phyloP scores from a whole-genome alignment of 2,888 invertebrate genomes.

The Anaspis maculata region DNA sequence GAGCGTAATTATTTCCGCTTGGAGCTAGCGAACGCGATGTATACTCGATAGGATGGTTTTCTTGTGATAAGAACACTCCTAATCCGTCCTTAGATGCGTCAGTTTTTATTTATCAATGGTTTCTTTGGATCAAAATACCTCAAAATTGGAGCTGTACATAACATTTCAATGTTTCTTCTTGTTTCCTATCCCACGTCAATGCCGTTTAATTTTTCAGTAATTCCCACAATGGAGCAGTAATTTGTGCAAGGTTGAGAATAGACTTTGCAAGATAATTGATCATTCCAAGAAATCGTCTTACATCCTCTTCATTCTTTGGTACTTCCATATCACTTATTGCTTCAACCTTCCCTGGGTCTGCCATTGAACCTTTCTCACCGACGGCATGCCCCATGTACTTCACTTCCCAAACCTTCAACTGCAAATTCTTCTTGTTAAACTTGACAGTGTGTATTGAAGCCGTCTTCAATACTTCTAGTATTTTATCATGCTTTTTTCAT shows the following conservation, averaged over 20 bases:
- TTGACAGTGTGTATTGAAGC: slow-evolving; percentile 9
- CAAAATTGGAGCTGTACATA: neutral
- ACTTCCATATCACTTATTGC: slow-evolving; percentile 2
- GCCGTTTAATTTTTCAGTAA: slow-evolving; percentile 13
- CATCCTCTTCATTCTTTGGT: slow-evolving; percentile 7
- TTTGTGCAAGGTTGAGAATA: slow-evolving; percentile 11
- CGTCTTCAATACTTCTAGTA: slow-evolving; percentile 16
- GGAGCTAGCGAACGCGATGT: too few species aligned
- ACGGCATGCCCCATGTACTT: slow-evolving; percentile 13
- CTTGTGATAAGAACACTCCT: slow-evolving; percentile 5
- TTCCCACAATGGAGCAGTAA: slow-evolving; percentile 9
- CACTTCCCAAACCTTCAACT: slow-evolving; percentile 6
- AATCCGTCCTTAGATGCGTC: slow-evolving; percentile 8
- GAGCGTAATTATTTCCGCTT: too few species aligned
- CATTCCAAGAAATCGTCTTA: slow-evolving; percentile 9
- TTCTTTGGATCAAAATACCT: slow-evolving; percentile 4
- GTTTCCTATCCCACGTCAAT: slow-evolving; percentile 10
- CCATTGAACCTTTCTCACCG: slow-evolving; percentile 3
- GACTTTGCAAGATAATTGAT: slow-evolving; percentile 13
- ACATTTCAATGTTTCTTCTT: slow-evolving; percentile 1
- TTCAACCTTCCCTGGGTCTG: slow-evolving; percentile 11
- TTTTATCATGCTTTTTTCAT: slow-evolving; percentile 15
- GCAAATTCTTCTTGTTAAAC: slow-evolving; percentile 10
- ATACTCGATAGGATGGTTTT: slow-evolving; percentile 4
- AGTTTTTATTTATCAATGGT: slow-evolving; percentile 2